Percentiles rank a stretch among this genome's conserved stretches.
These are phyloP conservation scores for Calcarius lapponicus DNA, from an alignment of 2,797 vertebrate species.

Conservation along the genomic window DNA sequence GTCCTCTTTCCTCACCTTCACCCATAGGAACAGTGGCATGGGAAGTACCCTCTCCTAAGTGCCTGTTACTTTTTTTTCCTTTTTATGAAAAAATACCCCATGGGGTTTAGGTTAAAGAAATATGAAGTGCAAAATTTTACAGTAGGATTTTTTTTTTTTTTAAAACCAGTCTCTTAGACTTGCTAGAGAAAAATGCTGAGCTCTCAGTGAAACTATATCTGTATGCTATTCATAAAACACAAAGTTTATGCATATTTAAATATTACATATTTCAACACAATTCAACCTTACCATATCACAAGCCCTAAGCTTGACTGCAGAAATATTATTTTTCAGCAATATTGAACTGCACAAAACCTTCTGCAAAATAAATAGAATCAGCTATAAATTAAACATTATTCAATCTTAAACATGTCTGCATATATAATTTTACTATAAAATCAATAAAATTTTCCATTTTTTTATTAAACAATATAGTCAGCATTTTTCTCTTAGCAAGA, in stretches of 20 bases:
- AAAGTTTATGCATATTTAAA: neutral
- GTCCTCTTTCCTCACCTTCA: neutral
- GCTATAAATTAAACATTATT: constrained; percentile 43
- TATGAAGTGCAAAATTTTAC: neutral
- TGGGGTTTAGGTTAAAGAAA: neutral
- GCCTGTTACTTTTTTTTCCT: neutral
- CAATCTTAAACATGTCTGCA: constrained; percentile 19
- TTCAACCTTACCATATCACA: neutral
- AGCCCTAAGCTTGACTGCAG: neutral
- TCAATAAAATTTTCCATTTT: constrained; percentile 27
- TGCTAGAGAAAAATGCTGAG: neutral
- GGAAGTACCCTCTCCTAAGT: neutral
- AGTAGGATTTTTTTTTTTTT: neutral
- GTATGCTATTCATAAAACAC: neutral
- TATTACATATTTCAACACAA: neutral
- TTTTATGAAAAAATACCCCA: neutral
- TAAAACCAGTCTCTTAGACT: neutral
- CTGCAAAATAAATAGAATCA: constrained; percentile 29
- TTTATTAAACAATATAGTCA: neutral
- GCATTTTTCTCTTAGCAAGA: neutral
- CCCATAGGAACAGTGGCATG: neutral
- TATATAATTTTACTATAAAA: constrained; percentile 45
- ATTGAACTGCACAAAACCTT: neutral
- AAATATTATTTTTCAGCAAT: neutral
- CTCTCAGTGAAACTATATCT: neutral